Evolutionary conservation across 2,797 vertebrate species (phyloP), one percentile per base, ranked within the genome.

Genomic region (Protosalanx chinensis): DNA sequence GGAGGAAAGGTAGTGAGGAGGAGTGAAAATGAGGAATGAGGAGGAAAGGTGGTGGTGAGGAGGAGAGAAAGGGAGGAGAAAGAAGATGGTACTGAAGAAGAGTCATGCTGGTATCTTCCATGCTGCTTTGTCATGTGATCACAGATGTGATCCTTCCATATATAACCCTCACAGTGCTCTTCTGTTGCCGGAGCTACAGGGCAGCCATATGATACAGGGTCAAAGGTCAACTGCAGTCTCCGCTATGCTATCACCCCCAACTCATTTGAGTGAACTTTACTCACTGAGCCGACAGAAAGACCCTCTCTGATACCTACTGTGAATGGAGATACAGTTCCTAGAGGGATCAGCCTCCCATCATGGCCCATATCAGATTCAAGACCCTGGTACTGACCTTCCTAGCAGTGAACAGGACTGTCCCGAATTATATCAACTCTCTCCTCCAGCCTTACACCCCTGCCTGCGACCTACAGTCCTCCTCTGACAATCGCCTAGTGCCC

Each of bases 181-280:
- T 51, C 49, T 49, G 41, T 51, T 66, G n/a, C 35, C 20, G 37
- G 64, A 64, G 0, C 30, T 64, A 78, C 15, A 74, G 56, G 56
- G 30, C 23, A 64, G 35, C 64, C 51, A 57, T 70, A 64, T 79
- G 72, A 81, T 60, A 57, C 65, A 63, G 75, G 70, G 33, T 76
- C 41, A 72, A 13, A 60, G 58, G 30, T 41, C 69, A 71, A 27
- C 68, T 33, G 23, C 10, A 23, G 58, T 12, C 23, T 29, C 23
- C 41, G 41, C 41, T 46, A 46, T 46, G 41, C 41, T 46, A 46
- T 46, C 41, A 46, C 10, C 41, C 41, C 8, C 8, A 46, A 46
- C 8, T 46, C 41, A 46, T 46, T 12, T 12, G 13, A 46, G 10
- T 12, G 12, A 46, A 3, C 59, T 16, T 30, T 15, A 13, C 1